Evolutionary conservation across 2,888 invertebrate species (phyloP).

Genomic region (Odontomyia ornata): DNA sequence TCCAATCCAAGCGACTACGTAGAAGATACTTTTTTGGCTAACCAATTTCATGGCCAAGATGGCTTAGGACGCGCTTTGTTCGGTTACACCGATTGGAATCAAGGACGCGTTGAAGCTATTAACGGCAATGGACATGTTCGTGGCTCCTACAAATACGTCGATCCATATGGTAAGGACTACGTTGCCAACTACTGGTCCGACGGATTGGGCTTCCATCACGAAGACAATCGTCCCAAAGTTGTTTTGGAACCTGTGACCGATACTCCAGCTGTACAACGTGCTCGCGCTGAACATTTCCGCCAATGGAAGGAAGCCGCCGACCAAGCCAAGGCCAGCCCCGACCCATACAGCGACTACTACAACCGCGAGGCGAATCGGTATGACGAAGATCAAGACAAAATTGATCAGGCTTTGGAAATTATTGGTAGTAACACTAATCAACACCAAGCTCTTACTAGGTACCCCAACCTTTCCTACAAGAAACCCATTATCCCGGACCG

Average conservation of each 20-base stretch:
- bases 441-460: conserved; percentile 48
- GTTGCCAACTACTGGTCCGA: conserved; percentile 75
- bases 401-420: conserved; percentile 49
- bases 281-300: conserved; percentile 74
- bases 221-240: conserved; percentile 75
- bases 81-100: conserved; percentile 78
- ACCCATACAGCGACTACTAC: conserved; percentile 59
- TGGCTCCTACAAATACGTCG: conserved; percentile 77
- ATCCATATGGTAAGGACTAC: conserved; percentile 65
- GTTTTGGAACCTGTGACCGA: conserved; percentile 72
- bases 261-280: conserved; percentile 75
- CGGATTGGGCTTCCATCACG: conserved; percentile 79
- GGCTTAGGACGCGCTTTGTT: conserved; percentile 77
- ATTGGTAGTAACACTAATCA: conserved; percentile 48
- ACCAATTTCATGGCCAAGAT: conserved; percentile 78
- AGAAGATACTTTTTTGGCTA: conserved; percentile 76
- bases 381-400: conserved; percentile 48
- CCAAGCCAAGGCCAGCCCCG: conserved; percentile 64
- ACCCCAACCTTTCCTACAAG: conserved; percentile 47
- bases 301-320: conserved; percentile 75
- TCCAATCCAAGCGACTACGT: conserved; percentile 73
- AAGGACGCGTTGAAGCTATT: conserved; percentile 77
- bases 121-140: conserved; percentile 72
- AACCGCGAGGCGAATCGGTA: conserved; percentile 47
- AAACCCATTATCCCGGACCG: conserved; percentile 45